These are phyloP conservation scores for Theristicus caerulescens DNA, from an alignment of 2,113 vertebrate species.

Conservation along the genomic window DNA sequence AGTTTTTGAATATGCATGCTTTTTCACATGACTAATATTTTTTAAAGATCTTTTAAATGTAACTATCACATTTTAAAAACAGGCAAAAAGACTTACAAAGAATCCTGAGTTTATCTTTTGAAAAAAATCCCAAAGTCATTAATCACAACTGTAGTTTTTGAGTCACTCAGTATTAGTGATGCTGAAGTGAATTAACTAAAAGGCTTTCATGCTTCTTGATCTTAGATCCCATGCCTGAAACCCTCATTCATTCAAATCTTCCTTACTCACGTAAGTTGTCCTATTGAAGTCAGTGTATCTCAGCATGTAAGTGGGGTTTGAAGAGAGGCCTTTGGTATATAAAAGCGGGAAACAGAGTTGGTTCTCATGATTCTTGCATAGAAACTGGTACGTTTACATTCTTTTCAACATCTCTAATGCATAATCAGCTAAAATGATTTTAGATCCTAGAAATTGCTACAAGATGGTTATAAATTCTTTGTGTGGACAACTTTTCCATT, in stretches of 20 bases:
- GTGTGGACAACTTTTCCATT: slow-evolving; percentile 75
- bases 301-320: slow-evolving; percentile 7
- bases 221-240: slow-evolving; percentile 30
- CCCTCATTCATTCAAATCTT: slow-evolving; percentile 13
- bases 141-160: slow-evolving; percentile 45
- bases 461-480: slow-evolving; percentile 78
- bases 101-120: background rate
- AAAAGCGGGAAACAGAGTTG: background rate
- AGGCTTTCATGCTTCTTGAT: slow-evolving; percentile 60
- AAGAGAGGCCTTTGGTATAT: background rate
- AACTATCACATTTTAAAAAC: background rate
- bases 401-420: slow-evolving; percentile 61
- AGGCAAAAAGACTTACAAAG: background rate
- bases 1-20: background rate
- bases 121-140: background rate
- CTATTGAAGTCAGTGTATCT: slow-evolving; percentile 40
- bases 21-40: slow-evolving; percentile 5
- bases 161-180: slow-evolving; percentile 34
- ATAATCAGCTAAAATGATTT: slow-evolving; percentile 65
- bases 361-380: slow-evolving; percentile 48
- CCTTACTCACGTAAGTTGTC: background rate
- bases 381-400: slow-evolving; percentile 59
- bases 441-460: slow-evolving; percentile 70
- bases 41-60: background rate
- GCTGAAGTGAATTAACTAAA: slow-evolving; percentile 55